phyloP scores from a whole-genome alignment of 2,888 invertebrate species.

The Carabus problematicus region DNA sequence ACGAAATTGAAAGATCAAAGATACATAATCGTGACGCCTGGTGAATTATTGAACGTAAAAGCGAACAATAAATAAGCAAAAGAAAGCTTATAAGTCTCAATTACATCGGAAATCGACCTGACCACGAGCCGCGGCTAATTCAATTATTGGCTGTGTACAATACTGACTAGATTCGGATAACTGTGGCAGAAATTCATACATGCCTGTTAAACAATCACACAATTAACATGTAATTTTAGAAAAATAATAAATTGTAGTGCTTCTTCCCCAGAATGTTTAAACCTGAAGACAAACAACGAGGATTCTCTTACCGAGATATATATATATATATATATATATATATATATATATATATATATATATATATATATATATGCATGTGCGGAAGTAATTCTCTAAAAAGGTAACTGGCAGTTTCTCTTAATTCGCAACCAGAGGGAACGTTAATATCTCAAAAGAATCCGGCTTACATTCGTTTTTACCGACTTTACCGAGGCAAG shows the following conservation, averaged over 20 bases:
- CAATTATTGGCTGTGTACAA: conserved; percentile 45
- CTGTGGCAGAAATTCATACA: conserved; percentile 47
- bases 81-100: conserved; percentile 52
- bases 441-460: conserved; percentile 35
- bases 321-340: too few species aligned
- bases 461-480: conserved; percentile 30
- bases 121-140: conserved; percentile 50
- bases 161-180: conserved; percentile 47
- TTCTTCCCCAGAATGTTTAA: conserved; percentile 33
- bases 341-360: too few species aligned
- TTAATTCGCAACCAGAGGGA: too few species aligned
- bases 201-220: conserved; percentile 47
- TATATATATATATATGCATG: too few species aligned
- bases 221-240: too few species aligned
- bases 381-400: too few species aligned
- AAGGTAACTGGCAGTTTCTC: too few species aligned
- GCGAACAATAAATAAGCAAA: conserved; percentile 41
- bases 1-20: conserved; percentile 37
- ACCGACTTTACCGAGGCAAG: conserved; percentile 18
- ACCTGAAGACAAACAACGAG: conserved; percentile 45
- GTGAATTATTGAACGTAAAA: conserved; percentile 37
- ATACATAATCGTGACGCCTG: conserved; percentile 30
- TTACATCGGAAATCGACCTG: conserved; percentile 47
- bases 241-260: conserved; percentile 29
- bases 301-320: conserved; percentile 51